Conservation (phyloP, 2,888 invertebrate species). For the Alviniconcha strummeri region DNA sequence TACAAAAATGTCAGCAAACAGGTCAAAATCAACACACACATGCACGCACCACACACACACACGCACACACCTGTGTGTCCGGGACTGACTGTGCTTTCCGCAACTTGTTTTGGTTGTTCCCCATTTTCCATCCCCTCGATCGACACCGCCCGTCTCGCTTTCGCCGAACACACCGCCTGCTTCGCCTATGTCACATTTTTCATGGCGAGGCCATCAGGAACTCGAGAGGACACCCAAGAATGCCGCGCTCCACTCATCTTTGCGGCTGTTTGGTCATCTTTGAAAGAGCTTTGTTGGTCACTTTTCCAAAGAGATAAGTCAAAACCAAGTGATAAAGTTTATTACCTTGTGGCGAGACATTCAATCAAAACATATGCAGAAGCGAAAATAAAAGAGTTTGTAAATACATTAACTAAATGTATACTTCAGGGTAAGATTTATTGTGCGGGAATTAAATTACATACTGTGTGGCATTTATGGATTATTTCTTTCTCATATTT, state of each 20-base stretch:
- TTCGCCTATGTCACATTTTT: slow-evolving; percentile 6
- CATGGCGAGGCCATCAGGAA: not conserved
- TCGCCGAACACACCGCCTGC: not conserved
- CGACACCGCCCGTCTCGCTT: not conserved
- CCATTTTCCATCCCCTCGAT: slow-evolving; percentile 49
- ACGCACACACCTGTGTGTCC: slow-evolving; percentile 59
- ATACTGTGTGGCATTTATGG: too few species aligned
- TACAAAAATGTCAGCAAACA: too few species aligned
- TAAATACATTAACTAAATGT: too few species aligned
- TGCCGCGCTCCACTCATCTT: not conserved
- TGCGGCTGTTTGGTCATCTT: not conserved
- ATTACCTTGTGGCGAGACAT: too few species aligned
- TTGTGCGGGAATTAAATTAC: too few species aligned
- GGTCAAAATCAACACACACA: not conserved
- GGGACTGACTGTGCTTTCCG: slow-evolving; percentile 64
- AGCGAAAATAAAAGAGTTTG: too few species aligned
- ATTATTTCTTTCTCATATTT: too few species aligned
- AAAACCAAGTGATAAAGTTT: not conserved
- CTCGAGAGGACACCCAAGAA: not conserved
- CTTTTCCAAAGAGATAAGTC: not conserved
- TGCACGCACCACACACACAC: not conserved
- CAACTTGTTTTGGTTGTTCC: slow-evolving; percentile 64
- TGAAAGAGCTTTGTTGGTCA: slow-evolving; percentile 15
- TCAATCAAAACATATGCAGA: too few species aligned
- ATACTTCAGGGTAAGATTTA: too few species aligned